A percentile compares a stretch with the other conserved stretches of the same genome.
Conservation (phyloP, 2,797 vertebrate genomes). For the Cynopterus sphinx region DNA sequence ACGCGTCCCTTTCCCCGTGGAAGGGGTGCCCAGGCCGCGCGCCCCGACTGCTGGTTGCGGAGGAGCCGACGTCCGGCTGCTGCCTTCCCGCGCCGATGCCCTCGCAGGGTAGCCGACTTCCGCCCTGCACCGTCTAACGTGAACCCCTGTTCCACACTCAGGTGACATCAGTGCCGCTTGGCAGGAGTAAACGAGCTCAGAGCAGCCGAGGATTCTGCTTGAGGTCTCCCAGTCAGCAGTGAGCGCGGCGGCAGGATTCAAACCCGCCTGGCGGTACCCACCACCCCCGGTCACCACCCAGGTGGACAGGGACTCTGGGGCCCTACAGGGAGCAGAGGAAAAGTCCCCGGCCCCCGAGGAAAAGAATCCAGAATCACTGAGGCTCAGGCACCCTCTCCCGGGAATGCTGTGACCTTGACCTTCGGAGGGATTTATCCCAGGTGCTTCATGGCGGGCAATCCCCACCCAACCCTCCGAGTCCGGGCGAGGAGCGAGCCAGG, state of each 20-base stretch:
- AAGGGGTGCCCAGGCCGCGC: neutral
- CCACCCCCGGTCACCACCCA: neutral
- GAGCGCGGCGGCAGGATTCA: no score
- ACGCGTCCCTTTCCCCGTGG: no score
- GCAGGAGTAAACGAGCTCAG: neutral
- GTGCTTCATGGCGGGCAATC: neutral
- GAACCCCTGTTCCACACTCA: neutral
- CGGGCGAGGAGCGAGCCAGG: no score
- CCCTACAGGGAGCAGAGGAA: neutral
- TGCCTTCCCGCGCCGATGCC: neutral
- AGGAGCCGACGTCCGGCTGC: neutral
- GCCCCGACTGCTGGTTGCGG: neutral
- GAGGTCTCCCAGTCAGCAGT: neutral
- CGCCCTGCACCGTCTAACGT: rapidly evolving
- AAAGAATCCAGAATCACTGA: neutral
- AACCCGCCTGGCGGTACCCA: neutral
- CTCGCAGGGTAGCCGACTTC: neutral
- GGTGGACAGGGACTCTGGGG: neutral
- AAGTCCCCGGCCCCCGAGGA: neutral
- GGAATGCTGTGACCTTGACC: neutral
- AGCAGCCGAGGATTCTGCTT: neutral
- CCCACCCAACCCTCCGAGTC: neutral
- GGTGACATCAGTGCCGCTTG: neutral
- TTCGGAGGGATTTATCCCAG: neutral
- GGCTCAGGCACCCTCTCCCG: neutral